Evolutionary conservation across 2,113 vertebrate genomes (phyloP).

Genomic region (Sclerurus mexicanus): DNA sequence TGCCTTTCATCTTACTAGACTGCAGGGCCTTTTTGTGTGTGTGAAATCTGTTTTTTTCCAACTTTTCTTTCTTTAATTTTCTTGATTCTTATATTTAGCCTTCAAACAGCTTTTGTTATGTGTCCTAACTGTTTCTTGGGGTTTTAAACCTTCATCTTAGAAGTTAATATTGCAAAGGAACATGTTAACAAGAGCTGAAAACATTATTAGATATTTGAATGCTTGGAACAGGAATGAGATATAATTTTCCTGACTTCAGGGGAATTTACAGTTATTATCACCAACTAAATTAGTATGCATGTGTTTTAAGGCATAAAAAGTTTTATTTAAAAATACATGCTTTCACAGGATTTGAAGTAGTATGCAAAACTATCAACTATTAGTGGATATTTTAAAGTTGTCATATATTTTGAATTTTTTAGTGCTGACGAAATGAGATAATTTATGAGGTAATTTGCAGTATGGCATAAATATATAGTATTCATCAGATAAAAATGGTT

Average conservation of each 20-base stretch:
- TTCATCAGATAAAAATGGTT: slow-evolving; percentile 39
- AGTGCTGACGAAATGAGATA: slow-evolving; percentile 18
- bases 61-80: neutral
- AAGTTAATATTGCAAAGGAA: neutral
- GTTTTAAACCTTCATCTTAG: neutral
- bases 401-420: neutral
- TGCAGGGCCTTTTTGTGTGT: neutral
- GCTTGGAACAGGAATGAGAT: neutral
- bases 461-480: slow-evolving; percentile 22
- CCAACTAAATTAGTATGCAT: neutral
- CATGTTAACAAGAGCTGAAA: neutral
- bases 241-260: neutral
- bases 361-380: neutral
- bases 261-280: neutral
- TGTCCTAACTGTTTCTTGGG: neutral
- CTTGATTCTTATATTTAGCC: neutral
- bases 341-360: neutral
- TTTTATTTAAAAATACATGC: neutral
- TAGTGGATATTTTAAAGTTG: neutral
- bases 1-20: neutral
- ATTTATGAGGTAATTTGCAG: slow-evolving; percentile 17
- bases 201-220: neutral
- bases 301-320: neutral
- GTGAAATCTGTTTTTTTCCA: neutral
- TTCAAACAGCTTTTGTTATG: neutral